A percentile compares a stretch with the other conserved stretches of the same genome.
Evolutionary conservation across 2,113 vertebrate genomes (phyloP).

Genomic region (Serilophus lunatus): DNA sequence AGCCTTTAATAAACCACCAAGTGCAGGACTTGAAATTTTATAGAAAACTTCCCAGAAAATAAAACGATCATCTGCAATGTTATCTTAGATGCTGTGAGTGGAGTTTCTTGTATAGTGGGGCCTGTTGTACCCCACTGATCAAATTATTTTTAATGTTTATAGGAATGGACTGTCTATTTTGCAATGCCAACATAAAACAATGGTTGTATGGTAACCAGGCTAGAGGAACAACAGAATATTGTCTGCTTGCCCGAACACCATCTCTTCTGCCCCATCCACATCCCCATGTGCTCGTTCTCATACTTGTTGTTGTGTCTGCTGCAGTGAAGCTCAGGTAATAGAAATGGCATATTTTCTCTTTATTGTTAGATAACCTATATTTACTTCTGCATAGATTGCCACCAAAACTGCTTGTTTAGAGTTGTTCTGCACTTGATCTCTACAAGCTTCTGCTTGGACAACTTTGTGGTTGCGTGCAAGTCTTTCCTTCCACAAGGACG

Average conservation of each 20-base stretch:
- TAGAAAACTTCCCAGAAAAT: constrained; percentile 3
- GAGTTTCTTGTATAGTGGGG: not conserved
- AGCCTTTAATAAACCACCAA: not conserved
- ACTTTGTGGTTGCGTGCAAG: too few species aligned
- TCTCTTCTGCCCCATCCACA: not conserved
- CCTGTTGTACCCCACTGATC: not conserved
- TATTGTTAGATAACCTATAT: not conserved
- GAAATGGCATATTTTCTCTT: not conserved
- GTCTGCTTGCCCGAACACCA: not conserved
- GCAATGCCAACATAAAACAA: not conserved
- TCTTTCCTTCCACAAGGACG: too few species aligned
- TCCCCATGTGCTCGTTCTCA: not conserved
- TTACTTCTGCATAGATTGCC: not conserved
- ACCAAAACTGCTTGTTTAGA: not conserved
- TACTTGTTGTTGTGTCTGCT: not conserved
- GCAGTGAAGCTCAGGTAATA: not conserved
- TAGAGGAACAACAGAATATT: not conserved
- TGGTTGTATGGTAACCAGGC: not conserved
- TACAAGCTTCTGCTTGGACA: too few species aligned
- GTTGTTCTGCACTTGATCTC: not conserved
- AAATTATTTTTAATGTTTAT: not conserved
- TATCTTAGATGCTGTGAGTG: not conserved
- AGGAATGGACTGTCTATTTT: not conserved
- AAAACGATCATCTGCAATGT: not conserved
- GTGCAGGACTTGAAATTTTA: not conserved